These are phyloP conservation scores for Adelges cooleyi DNA, from an alignment of 1,140 invertebrate genomes.

Conservation along the genomic window DNA sequence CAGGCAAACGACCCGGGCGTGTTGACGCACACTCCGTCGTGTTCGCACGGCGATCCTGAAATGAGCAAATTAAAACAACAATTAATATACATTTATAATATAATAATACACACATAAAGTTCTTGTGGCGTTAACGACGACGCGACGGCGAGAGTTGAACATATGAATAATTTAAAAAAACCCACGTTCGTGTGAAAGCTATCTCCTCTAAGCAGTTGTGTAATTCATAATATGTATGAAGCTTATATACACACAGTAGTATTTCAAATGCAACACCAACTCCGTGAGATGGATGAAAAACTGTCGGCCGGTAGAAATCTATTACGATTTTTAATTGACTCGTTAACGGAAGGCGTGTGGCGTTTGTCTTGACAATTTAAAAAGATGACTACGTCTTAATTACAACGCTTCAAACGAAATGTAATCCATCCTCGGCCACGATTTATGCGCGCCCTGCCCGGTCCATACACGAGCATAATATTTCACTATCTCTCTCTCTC, in stretches of 20 bases:
- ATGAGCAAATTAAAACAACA: constrained; percentile 32
- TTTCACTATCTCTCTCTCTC: background rate
- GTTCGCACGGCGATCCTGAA: constrained; percentile 76
- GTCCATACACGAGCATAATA: background rate
- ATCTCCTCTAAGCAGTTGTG: background rate
- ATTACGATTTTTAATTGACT: constrained; percentile 27
- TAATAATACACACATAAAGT: background rate
- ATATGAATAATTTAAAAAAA: too few species aligned
- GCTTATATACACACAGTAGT: too few species aligned
- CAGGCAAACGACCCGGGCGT: constrained; percentile 86
- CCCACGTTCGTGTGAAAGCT: background rate
- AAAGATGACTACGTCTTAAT: constrained; percentile 29
- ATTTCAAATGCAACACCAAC: too few species aligned
- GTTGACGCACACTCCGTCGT: constrained; percentile 87
- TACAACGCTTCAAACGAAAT: constrained; percentile 5
- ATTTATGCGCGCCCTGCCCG: too few species aligned
- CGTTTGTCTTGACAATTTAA: constrained; percentile 25
- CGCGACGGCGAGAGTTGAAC: background rate
- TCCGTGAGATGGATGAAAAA: constrained; percentile 1
- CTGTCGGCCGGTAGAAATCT: constrained; percentile 14
- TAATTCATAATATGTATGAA: too few species aligned
- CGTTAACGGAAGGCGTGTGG: constrained; percentile 8
- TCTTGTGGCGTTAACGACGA: background rate
- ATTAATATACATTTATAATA: too few species aligned
- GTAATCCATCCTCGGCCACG: background rate